Base-by-base conservation (phyloP, 37 sponge, comb jelly and placozoan genomes). In the Tethya wilhelma region DNA sequence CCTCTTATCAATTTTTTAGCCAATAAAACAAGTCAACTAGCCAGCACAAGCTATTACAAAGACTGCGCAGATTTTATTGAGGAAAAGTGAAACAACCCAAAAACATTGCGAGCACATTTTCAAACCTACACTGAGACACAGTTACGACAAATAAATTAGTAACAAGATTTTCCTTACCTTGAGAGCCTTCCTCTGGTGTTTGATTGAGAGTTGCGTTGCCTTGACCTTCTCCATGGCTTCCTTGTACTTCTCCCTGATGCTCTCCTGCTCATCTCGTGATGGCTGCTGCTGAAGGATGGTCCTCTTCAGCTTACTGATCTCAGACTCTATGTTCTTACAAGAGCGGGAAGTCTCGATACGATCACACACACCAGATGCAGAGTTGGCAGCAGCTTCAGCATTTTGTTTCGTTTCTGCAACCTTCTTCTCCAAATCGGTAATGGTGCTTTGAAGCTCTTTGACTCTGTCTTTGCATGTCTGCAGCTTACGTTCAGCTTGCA, bases 221-320 rank as follows among this genome's bases (percentile, higher is more conserved):
- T 84, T 44, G 67, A 45, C 86, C 37, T 74, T 71, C 28, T 83
- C 69, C 79, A 84, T 79, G 30, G 78, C 82, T 39, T 86, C 90
- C 4, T 71, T 2, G 44, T 84, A 87, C 64, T 76, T 60, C 45
- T 75, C 59, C 30, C 59, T 44, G 26, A 86, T 62, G 28, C 44
- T 66, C n/a, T 88, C 83, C 29, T 67, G 46, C 49, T 84, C 77
- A 2, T 33, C 69, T 33, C 56, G 44, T 26, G 53, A 32, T 25
- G 88, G 81, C 63, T 58, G 63, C 42, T 67, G 71, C 60, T 86
- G 74, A 36, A 74, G 56, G 26, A 91, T 78, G 30, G 58, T 44
- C 65, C 38, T 66, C 76, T 83, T 70, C 68, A 91, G 59, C 41
- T 83, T 86, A 14, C 58, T n/a, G 59, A 94, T 94, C 87, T 94